Conservation (phyloP, 2,888 invertebrate genomes). For the Erebia epiphron region DNA sequence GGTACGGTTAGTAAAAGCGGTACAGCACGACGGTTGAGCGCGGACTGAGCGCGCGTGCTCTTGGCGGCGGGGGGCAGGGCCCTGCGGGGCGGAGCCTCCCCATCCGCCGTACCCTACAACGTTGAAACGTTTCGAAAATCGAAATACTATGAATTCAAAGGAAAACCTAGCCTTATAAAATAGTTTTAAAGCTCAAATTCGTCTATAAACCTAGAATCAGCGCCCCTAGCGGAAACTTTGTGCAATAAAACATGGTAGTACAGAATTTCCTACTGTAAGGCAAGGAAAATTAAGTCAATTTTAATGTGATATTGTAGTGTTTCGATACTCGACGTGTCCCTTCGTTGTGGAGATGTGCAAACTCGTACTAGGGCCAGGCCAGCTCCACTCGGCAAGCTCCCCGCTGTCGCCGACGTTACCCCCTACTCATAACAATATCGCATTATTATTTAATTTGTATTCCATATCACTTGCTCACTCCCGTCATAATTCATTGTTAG, state of each 20-base stretch:
- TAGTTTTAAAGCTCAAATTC: background rate
- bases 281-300: background rate
- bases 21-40: slow-evolving; percentile 63
- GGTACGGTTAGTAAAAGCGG: slow-evolving; percentile 48
- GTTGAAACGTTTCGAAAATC: background rate
- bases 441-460: slow-evolving; percentile 57
- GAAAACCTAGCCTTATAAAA: background rate
- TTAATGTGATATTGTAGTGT: background rate
- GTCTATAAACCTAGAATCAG: background rate
- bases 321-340: background rate
- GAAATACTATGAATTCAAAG: background rate
- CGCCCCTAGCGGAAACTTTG: background rate
- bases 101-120: slow-evolving; percentile 42
- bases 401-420: slow-evolving; percentile 66
- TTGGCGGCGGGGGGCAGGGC: slow-evolving; percentile 56
- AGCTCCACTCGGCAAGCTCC: slow-evolving; percentile 58
- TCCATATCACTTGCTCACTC: slow-evolving; percentile 50
- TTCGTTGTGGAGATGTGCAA: background rate
- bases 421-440: slow-evolving; percentile 65
- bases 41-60: slow-evolving; percentile 68
- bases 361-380: slow-evolving; percentile 48
- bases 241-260: background rate
- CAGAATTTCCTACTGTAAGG: background rate
- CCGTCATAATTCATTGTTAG: slow-evolving; percentile 46
- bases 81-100: slow-evolving; percentile 59